phyloP scores from a whole-genome alignment of 2,888 invertebrate species.

The Hypercompe scribonia region DNA sequence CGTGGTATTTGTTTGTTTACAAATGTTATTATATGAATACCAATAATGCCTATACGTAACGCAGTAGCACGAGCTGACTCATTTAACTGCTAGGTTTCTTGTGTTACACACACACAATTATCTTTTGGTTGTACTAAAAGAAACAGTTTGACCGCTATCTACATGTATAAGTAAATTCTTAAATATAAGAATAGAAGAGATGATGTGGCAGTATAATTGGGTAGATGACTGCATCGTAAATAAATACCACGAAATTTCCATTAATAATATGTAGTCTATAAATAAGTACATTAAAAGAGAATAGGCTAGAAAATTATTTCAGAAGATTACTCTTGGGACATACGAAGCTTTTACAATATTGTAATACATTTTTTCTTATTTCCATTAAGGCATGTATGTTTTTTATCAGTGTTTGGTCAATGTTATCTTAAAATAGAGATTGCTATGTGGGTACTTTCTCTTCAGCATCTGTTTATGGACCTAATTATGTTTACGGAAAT shows the following conservation, averaged over 20 bases:
- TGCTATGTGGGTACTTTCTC: background rate
- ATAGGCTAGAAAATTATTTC: background rate
- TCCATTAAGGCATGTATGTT: background rate
- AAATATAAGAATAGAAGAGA: no score
- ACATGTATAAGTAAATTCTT: background rate
- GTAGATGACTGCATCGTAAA: no score
- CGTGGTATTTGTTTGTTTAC: background rate
- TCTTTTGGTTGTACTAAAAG: background rate
- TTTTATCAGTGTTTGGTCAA: background rate
- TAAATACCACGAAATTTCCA: background rate
- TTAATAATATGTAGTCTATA: background rate
- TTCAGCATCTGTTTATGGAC: background rate
- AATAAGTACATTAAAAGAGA: background rate
- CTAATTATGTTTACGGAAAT: background rate
- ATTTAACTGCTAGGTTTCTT: background rate
- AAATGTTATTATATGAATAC: slow-evolving; percentile 11
- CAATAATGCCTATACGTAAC: background rate
- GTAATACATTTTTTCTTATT: background rate
- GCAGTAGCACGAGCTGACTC: background rate
- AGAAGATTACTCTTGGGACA: background rate
- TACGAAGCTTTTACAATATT: background rate
- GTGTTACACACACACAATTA: no score
- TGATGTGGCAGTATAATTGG: no score
- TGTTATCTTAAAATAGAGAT: background rate
- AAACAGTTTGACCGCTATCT: background rate